Conservation (phyloP, 2,113 vertebrate genomes). For the Catharus minimus region DNA sequence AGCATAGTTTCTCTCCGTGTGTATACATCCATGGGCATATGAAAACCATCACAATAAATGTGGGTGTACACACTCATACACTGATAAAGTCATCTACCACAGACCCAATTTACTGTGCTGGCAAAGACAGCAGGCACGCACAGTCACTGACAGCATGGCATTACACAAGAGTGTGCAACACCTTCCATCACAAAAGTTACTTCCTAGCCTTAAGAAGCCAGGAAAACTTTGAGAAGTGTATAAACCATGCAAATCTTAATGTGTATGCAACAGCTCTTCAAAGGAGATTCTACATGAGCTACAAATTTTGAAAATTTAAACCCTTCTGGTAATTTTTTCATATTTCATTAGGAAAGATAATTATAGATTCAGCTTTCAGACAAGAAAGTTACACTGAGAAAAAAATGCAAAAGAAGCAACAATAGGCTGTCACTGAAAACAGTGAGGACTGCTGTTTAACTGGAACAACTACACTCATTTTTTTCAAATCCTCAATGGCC, state of each 20-base stretch:
- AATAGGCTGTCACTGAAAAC: background rate
- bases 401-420: background rate
- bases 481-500: background rate
- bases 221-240: background rate
- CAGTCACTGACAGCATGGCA: background rate
- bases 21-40: accelerated
- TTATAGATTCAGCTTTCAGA: background rate
- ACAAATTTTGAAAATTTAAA: background rate
- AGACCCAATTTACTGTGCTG: background rate
- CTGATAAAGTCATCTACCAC: accelerated
- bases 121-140: background rate
- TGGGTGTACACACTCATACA: background rate
- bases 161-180: background rate
- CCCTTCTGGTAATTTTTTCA: background rate
- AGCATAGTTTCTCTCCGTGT: background rate
- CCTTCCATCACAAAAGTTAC: background rate
- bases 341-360: background rate
- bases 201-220: background rate
- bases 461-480: background rate
- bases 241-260: background rate
- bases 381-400: background rate
- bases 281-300: background rate
- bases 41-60: background rate
- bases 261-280: background rate
- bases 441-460: too few species aligned